Evolutionary conservation across 1,140 invertebrate genomes (phyloP), one percentile per base, ranked within the genome.

Genomic region (Centruroides sculpturatus): DNA sequence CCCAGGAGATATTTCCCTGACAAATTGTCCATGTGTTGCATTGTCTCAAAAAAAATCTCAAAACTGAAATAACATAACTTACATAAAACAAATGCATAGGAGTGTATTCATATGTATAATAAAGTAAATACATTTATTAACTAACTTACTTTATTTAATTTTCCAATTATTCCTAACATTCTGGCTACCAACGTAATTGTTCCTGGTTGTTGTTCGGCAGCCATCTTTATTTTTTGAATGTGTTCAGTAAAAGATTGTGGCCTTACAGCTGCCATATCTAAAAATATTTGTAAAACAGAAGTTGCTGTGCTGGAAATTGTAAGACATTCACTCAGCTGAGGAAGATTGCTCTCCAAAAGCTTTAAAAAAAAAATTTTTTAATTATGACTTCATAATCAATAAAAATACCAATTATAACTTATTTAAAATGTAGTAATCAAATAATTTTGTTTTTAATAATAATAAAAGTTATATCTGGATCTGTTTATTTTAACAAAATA

Each of bases 311-410:
- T 72, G 11, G 77, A 73, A 61, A 76, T 76, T 34, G 76, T 76
- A 9, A 87, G 69, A 69, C 85, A 87, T n/a, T 85, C 82, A 66
- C 84, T 80, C 50, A 92, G 74, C 70, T 88, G 84, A 2, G 84
- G 81, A 35, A 92, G 77, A 69, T 84, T 85, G 1, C 84, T 81
- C 73, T 87, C 83, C 50, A 92, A 72, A 60, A 85, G 70, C 82
- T 82, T 71, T 56, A 75, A 75, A 70, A 23, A 23, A 23, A 23
- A 23, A 1, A 23, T 23, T 23, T 23, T 23, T 66, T 11, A 61
- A 34, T 51, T 51, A 65, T 23, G 34, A 36, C 35, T 23, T 3
- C 59, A 51, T n/a, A 47, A 64, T 62, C 34, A 12, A n/a, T 62
- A 59, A 46, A 57, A 35, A 52, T 48, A 12, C 13, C 0, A 2